Conservation (phyloP, 1,140 invertebrate genomes). For the Cardiocondyla obscurior region DNA sequence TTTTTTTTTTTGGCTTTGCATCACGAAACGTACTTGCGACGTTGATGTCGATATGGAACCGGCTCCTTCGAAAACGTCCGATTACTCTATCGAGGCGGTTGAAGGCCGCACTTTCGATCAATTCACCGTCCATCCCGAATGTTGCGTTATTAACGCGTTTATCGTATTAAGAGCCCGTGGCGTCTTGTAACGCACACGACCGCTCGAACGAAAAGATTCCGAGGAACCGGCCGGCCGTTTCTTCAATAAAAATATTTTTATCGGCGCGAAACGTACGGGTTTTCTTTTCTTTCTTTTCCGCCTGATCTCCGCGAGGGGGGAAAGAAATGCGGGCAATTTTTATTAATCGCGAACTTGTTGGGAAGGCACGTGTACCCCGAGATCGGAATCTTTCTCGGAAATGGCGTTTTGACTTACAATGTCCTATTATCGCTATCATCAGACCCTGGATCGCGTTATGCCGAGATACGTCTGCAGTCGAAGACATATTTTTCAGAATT, state of each 20-base stretch:
- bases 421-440: no score
- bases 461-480: not conserved
- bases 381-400: not conserved
- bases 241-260: not conserved
- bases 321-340: not conserved
- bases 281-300: not conserved
- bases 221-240: not conserved
- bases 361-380: not conserved
- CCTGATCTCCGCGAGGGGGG: no score
- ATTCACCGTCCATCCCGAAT: constrained; percentile 36
- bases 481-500: not conserved
- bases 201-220: not conserved
- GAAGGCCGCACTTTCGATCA: constrained; percentile 57
- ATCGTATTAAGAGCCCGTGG: constrained; percentile 2
- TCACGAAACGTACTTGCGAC: constrained; percentile 15
- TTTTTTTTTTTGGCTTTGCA: not conserved
- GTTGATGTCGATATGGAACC: constrained; percentile 26
- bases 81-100: constrained; percentile 51
- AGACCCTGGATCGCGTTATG: no score
- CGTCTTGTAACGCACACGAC: constrained; percentile 2
- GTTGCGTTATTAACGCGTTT: constrained; percentile 43
- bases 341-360: not conserved
- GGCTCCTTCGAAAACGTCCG: constrained; percentile 47
- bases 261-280: not conserved
- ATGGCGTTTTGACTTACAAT: not conserved